Percentiles rank a stretch among this genome's conserved stretches.
Conservation (phyloP, 2,797 vertebrate genomes). For the Sebastes cheni region DNA sequence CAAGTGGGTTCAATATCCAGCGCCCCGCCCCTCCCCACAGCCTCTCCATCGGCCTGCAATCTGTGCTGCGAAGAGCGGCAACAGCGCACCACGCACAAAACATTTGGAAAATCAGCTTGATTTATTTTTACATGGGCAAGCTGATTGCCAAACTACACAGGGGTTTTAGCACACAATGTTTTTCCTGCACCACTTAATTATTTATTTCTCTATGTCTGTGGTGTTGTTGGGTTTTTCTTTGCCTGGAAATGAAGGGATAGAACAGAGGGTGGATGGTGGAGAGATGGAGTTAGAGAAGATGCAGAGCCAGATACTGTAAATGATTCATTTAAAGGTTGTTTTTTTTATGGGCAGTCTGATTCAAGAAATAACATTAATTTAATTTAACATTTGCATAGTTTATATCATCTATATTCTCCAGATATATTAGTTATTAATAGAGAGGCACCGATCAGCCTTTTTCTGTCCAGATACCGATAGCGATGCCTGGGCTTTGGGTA, state of each 20-base stretch:
- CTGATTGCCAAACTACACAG: constrained; percentile 87
- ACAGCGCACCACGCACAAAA: constrained; percentile 83
- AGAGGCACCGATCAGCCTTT: too few relatives aligned
- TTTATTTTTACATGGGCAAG: constrained; percentile 87
- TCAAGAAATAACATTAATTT: background rate
- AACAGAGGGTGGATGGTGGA: constrained; percentile 33
- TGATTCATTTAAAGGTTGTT: constrained; percentile 21
- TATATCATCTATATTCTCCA: background rate
- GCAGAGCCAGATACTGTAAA: constrained; percentile 14
- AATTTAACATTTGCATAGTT: background rate
- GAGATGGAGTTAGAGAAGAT: constrained; percentile 24
- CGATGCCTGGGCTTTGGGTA: too few relatives aligned
- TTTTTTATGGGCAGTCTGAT: background rate
- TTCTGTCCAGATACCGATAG: too few relatives aligned
- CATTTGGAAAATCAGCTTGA: constrained; percentile 91
- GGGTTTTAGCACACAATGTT: constrained; percentile 87
- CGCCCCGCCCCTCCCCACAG: constrained; percentile 81
- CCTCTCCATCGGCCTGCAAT: constrained; percentile 84
- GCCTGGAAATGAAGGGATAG: constrained; percentile 55
- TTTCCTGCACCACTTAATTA: constrained; percentile 75
- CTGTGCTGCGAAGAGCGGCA: constrained; percentile 87
- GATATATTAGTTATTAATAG: background rate
- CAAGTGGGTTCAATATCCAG: constrained; percentile 81
- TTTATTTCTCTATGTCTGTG: constrained; percentile 79
- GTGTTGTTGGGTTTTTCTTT: constrained; percentile 50